Base-by-base conservation (phyloP, 2,888 invertebrate species). In the Coleophora deauratella region DNA sequence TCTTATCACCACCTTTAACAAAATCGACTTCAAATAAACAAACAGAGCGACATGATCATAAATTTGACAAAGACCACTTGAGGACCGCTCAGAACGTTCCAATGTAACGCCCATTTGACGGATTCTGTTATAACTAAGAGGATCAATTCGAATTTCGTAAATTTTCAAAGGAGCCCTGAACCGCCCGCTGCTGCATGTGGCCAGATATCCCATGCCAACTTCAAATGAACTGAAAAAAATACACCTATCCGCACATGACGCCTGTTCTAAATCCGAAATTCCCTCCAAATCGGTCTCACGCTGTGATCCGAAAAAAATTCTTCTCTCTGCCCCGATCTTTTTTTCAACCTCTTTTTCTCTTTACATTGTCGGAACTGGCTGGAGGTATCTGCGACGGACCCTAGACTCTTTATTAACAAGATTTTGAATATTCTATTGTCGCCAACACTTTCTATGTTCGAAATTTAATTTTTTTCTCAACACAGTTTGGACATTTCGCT, bases 381-480 rank as follows among this genome's bases (percentile, higher is more conserved):
- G 43, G 45, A 56, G 54, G 65, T 68, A 67, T 59, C 58, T 61
- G 66, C 66, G 57, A 59, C 59, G 61, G 54, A 54, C 67, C 63
- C 61, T 65, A 72, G 74, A 73, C 71, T 75, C 79, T 80, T 77
- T 82, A 81, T 81, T 84, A 85, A 85, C 85, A 82, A 81, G 84
- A 84, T 84, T 79, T 78, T 73, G 77, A 75, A 82, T 80, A 81
- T 80, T 72, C 82, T 64, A 82, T 85, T 85, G 85, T 84, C 73
- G 68, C 80, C 78, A 82, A 85, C 85, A 85, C 85, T 85, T 84
- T 84, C 85, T 78, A 82, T 70, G 70, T 74, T 81, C 66, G 59
- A 75, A 73, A 72, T 75, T 73, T 59, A 61, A 70, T 64, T 68
- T 66, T 80, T 79, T 69, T 64, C 54, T 55, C 47, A 54, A 51